Base-by-base conservation (phyloP, 2,113 vertebrate species). In the Rhynchopsitta pachyrhyncha region DNA sequence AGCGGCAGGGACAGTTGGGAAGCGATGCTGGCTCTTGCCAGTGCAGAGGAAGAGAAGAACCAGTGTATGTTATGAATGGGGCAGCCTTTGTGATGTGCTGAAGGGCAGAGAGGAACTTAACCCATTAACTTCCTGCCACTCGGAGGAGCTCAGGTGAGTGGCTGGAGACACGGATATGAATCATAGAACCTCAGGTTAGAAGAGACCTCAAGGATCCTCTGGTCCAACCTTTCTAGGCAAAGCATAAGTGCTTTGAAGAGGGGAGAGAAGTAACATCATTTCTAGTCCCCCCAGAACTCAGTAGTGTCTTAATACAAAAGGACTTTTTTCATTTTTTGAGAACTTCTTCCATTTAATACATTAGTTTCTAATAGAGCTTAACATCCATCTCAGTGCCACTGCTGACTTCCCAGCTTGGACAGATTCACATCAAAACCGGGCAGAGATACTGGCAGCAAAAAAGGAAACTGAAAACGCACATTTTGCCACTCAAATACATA, bases 21-120 rank as follows among this genome's bases (percentile, higher is more conserved):
- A 84, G 73, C 4, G 20, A 46, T 2, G 41, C 46, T 0, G 5
- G 64, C 64, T 63, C 74, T 29, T 18, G 41, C 29, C 80, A 69
- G 41, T 0, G 29, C 0, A 0, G 81, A 78, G 39, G 3, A n/a
- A 78, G 74, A 42, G 80, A 59, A 68, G 63, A 35, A 19, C 1
- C 1, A 73, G 60, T 9, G 9, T 13, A n/a, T 13, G 35, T 57
- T 50, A 75, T 28, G 44, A 64, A 37, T 9, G 3, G 28, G 73
- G 78, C 62, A 19, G 25, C 4, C 19, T 17, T 1, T 1, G 9
- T 29, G 69, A 77, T 1, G 10, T 9, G 19, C 49, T 17, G 53
- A 77, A 60, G 57, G 9, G 53, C 1, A 41, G 12, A 59, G 68
- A 53, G 69, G 69, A 78, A 83, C 82, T 66, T 39, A 76, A 86